A percentile compares a stretch with the other conserved stretches of the same genome.
These are phyloP conservation scores for Nineta flava DNA, from an alignment of 2,888 invertebrate genomes.

Conservation along the genomic window DNA sequence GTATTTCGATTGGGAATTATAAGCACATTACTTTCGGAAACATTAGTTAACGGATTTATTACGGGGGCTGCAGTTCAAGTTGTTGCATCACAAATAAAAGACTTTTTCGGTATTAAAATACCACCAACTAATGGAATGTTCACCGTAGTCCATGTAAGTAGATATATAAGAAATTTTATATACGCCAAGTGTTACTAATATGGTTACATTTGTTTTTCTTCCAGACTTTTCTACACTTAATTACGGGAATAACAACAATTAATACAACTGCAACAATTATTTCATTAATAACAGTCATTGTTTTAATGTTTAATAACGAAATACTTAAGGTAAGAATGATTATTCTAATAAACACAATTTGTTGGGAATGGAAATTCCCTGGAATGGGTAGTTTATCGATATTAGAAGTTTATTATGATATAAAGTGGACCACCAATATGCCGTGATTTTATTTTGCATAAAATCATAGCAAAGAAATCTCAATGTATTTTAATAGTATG, in stretches of 20 bases:
- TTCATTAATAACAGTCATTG: constrained; percentile 40
- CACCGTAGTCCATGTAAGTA: constrained; percentile 38
- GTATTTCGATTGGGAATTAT: constrained; percentile 41
- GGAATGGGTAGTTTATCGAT: too few species aligned
- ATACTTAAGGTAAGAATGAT: constrained; percentile 35
- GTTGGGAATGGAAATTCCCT: too few species aligned
- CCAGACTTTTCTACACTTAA: constrained; percentile 43
- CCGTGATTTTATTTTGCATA: too few species aligned
- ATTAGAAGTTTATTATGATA: too few species aligned
- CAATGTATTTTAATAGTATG: too few species aligned
- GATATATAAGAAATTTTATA: too few species aligned
- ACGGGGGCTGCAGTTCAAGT: constrained; percentile 58
- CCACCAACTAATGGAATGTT: constrained; percentile 41
- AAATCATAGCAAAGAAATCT: too few species aligned
- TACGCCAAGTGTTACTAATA: not conserved
- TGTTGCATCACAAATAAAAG: constrained; percentile 48
- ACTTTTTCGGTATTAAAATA: constrained; percentile 39
- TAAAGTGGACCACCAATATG: too few species aligned
- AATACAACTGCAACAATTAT: constrained; percentile 46
- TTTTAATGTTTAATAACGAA: constrained; percentile 47
- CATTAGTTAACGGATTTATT: constrained; percentile 55
- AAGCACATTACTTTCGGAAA: constrained; percentile 43
- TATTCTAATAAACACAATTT: constrained; percentile 1
- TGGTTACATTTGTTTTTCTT: not conserved
- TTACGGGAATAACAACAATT: constrained; percentile 33